Evolutionary conservation across 2,113 vertebrate genomes (phyloP), one percentile per base, ranked within the genome.

Genomic region (Ceuthmochares aereus): DNA sequence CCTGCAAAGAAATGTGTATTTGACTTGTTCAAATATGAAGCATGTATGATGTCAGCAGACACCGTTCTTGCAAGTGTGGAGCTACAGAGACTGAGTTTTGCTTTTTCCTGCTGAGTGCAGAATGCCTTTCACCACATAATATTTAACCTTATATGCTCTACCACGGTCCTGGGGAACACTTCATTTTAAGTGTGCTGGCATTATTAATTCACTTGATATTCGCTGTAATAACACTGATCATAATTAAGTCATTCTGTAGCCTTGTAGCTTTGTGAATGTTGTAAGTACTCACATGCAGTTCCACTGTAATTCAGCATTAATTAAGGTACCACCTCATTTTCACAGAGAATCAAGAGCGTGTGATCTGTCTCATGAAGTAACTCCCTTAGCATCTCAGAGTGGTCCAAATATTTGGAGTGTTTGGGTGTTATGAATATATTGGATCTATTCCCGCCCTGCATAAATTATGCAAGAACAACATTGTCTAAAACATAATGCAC

Each of bases 181-280:
- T 98, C 90, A 88, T 97, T 96, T 92, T 78, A 95, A 96, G 90
- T 84, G 78, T 97, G 90, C 93, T 94, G 90, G 95, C 80, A 84
- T 96, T 97, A 97, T 97, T 97, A 97, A 97, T 97, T 97, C 93
- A 96, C 97, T 96, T 85, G 84, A 74, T 96, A 97, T 97, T 97
- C 96, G 89, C 63, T 92, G 95, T 96, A 96, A 97, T 96, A 98
- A 89, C 90, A 96, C 87, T 86, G 95, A 97, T 97, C 91, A 62
- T 94, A 97, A 98, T 97, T 97, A 98, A 97, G 96, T 98, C 95
- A 72, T 97, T 97, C 97, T 76, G 75, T 82, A 97, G 97, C 96
- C 97, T 83, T 76, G 75, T 82, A 97, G 97, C 96, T 97, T 83
- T 82, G 62, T 81, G 81, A 92, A 93, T 94, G 93, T 92, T 45